phyloP scores from a whole-genome alignment of 1,140 invertebrate genomes.

The Aphis gossypii region DNA sequence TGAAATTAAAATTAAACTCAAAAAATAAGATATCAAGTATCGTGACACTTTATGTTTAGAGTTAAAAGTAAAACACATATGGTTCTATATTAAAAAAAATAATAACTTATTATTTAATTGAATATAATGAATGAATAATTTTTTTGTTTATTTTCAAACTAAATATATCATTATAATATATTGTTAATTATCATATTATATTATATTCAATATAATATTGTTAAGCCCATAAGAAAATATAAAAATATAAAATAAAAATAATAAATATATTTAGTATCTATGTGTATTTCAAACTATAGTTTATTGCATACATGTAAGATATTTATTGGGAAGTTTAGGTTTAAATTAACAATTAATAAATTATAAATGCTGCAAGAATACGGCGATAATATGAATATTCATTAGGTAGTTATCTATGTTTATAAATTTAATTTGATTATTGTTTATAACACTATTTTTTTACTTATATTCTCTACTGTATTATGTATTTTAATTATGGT shows the following conservation, averaged over 20 bases:
- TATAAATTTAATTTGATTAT: constrained; percentile 19
- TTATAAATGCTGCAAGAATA: not conserved
- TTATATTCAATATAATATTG: not conserved
- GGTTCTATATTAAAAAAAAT: not conserved
- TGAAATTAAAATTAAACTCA: not conserved
- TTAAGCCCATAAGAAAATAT: not conserved
- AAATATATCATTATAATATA: not conserved
- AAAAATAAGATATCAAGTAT: not conserved
- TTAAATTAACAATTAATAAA: not conserved
- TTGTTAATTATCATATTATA: not conserved
- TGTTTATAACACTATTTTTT: not conserved
- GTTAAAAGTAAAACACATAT: no score
- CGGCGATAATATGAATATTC: not conserved
- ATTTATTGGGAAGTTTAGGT: not conserved
- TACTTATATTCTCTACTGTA: not conserved
- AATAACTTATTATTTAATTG: not conserved
- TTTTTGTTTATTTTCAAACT: not conserved
- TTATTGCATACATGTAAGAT: not conserved
- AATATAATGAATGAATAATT: no score
- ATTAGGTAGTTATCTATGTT: not conserved
- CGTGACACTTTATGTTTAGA: no score
- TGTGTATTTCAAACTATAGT: not conserved
- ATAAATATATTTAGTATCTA: not conserved
- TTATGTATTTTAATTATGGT: not conserved
- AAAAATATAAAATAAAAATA: not conserved